Percentiles rank a stretch among this genome's conserved stretches.
Evolutionary conservation across 2,888 invertebrate species (phyloP).

Genomic region (Eristalis tenax): DNA sequence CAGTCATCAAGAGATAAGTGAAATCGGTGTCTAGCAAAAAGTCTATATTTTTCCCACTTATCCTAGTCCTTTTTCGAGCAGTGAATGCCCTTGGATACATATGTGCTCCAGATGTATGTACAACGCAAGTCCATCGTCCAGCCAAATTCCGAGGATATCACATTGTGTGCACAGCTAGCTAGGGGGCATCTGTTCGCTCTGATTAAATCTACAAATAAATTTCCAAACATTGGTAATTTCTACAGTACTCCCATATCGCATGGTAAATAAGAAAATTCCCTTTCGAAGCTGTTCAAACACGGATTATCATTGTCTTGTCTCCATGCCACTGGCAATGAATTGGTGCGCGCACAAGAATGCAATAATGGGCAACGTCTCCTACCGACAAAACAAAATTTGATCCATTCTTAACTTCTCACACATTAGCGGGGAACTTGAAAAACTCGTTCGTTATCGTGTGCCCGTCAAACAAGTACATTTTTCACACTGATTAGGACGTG

Average conservation of each 20-base stretch:
- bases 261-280: neutral
- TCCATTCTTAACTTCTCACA: neutral
- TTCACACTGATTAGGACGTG: neutral
- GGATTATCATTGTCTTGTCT: neutral
- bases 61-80: no score
- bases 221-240: neutral
- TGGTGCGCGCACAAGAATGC: neutral
- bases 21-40: no score
- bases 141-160: neutral
- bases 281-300: neutral
- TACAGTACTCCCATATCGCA: neutral
- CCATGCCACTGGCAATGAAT: neutral
- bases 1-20: no score
- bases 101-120: no score
- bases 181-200: neutral
- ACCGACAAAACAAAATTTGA: neutral
- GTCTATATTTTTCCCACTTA: no score
- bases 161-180: neutral
- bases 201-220: neutral
- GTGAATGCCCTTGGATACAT: neutral
- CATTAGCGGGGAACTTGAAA: neutral
- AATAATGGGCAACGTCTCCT: neutral
- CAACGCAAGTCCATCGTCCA: neutral
- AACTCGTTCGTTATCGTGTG: neutral
- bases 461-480: neutral